These are phyloP conservation scores for Strix occidentalis DNA, from an alignment of 2,797 vertebrate genomes.

Conservation along the genomic window DNA sequence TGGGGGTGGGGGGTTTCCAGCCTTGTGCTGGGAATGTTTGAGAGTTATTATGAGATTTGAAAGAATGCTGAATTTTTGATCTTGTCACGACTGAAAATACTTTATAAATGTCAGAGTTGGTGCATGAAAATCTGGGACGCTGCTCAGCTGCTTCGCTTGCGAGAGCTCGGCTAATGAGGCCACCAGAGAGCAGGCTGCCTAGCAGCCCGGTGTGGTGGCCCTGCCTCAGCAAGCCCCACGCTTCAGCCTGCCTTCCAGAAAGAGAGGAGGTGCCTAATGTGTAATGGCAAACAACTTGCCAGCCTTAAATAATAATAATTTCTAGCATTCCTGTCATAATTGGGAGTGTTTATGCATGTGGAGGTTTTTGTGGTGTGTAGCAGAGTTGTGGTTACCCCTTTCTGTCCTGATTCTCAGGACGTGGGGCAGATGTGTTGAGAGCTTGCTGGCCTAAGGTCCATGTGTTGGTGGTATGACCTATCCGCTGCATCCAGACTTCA, in stretches of 20 bases:
- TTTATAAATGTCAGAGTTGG: constrained; percentile 73
- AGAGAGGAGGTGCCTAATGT: not conserved
- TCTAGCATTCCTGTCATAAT: not conserved
- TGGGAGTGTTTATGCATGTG: not conserved
- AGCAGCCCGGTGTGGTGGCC: not conserved
- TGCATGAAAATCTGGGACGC: constrained; percentile 65
- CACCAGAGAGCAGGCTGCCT: constrained; percentile 67
- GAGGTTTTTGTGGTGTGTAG: not conserved
- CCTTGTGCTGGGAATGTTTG: constrained; percentile 29
- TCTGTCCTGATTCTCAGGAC: not conserved
- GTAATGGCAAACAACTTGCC: not conserved
- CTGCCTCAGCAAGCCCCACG: not conserved
- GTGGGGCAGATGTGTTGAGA: accelerated
- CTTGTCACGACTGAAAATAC: constrained; percentile 65
- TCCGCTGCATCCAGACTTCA: accelerated
- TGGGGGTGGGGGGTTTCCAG: not conserved
- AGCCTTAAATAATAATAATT: not conserved
- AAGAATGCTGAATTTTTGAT: constrained; percentile 76
- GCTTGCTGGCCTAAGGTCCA: not conserved
- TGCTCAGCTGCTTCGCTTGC: constrained; percentile 3
- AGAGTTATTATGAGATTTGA: constrained; percentile 74
- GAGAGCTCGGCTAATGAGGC: constrained; percentile 75
- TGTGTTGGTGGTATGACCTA: not conserved
- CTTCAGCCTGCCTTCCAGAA: not conserved
- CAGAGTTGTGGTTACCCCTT: not conserved